Percentiles rank a stretch among this genome's conserved stretches.
Conservation (phyloP, 2,797 vertebrate genomes). For the Hyperoplus immaculatus region DNA sequence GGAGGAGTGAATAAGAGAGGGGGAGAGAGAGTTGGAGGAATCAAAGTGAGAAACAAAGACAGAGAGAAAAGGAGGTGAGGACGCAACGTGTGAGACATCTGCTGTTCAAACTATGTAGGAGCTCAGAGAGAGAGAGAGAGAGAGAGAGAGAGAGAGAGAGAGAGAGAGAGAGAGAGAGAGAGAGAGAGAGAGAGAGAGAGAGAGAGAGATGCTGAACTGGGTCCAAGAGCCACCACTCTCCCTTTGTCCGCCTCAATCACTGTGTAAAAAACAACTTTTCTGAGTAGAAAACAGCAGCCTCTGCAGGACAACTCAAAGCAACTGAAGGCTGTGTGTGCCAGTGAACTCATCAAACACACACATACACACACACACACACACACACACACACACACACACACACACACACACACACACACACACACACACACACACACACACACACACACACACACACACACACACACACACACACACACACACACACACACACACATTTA, state of each 20-base stretch:
- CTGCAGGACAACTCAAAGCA: slow-evolving; percentile 61
- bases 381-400: too few species aligned
- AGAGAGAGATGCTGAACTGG: slow-evolving; percentile 24
- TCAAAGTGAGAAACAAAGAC: slow-evolving; percentile 11
- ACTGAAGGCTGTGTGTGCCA: not conserved
- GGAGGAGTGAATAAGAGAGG: not conserved
- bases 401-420: too few species aligned
- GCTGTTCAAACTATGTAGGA: slow-evolving; percentile 54
- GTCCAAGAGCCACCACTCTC: slow-evolving; percentile 34
- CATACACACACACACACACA: not conserved
- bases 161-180: slow-evolving; percentile 24
- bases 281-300: slow-evolving; percentile 63
- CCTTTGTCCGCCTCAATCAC: slow-evolving; percentile 5
- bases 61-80: slow-evolving; percentile 1
- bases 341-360: not conserved
- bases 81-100: slow-evolving; percentile 70
- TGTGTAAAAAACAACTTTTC: not conserved
- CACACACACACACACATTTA: too few species aligned
- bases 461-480: too few species aligned
- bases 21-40: not conserved
- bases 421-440: too few species aligned
- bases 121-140: slow-evolving; percentile 27
- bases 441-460: too few species aligned
- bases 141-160: slow-evolving; percentile 22
- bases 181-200: slow-evolving; percentile 22